Evolutionary conservation across 2,113 vertebrate species (phyloP), one percentile per base, ranked within the genome.

Genomic region (Cyanoramphus novaezelandiae): DNA sequence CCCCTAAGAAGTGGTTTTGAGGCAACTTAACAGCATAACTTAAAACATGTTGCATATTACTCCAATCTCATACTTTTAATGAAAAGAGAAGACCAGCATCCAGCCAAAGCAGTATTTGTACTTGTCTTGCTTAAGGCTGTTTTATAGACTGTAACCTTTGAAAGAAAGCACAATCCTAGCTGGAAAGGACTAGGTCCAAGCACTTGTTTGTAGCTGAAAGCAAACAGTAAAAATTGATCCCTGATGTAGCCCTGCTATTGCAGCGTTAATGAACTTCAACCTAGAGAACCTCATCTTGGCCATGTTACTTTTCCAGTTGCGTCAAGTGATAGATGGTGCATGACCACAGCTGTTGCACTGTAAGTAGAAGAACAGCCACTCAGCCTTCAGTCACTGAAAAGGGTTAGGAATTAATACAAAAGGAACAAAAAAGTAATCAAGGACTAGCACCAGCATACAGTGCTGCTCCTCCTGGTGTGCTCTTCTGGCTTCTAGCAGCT

Each of bases 261-360:
- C 39, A 2, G 0, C n/a, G 10, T 68, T 78, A 75, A 82, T 79
- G 82, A 89, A 63, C 39, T 60, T 78, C 83, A 92, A 31, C 28
- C 27, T 35, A 65, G 43, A 93, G 41, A 90, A 49, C 31, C 13
- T 41, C 2, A 0, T 47, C 62, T 49, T 0, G 0, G 24, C 18
- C 20, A 17, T 2, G 0, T 9, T 92, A 55, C 33, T 82, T 63
- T 90, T 37, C 31, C 49, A 37, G 25, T 24, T 69, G 37, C 23
- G n/a, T 83, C 55, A 63, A 67, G 43, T 55, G 46, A 76, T 25
- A 55, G 49, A 47, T 33, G 25, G 17, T 57, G 24, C 49, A 43
- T 72, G 85, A 77, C 44, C 46, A 62, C 50, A 67, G 12, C 4
- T 63, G 16, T 37, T 85, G 41, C 37, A 41, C 25, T 67, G 7